phyloP scores from a whole-genome alignment of 2,888 invertebrate genomes.

The Hirtodrosophila histrioides region DNA sequence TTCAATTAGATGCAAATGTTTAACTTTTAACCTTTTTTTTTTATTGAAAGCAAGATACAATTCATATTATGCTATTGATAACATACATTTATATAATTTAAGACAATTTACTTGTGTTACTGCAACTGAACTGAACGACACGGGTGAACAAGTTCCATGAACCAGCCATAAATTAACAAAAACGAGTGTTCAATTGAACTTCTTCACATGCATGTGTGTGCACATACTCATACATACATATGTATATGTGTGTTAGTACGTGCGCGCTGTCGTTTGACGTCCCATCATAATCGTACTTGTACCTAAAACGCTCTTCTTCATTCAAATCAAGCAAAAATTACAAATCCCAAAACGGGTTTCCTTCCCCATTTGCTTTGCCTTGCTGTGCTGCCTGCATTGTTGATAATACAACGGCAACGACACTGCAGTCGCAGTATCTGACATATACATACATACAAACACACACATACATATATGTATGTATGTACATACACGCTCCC shows the following conservation, averaged over 20 bases:
- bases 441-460: constrained; percentile 11
- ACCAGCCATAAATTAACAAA: too few relatives aligned
- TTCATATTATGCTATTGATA: too few relatives aligned
- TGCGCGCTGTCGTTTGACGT: constrained; percentile 21
- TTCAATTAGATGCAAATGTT: too few relatives aligned
- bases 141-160: too few relatives aligned
- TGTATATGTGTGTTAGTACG: constrained; percentile 7
- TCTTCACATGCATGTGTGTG: too few relatives aligned
- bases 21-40: too few relatives aligned
- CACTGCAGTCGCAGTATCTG: constrained; percentile 27
- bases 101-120: too few relatives aligned
- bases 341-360: constrained; percentile 67
- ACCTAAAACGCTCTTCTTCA: constrained; percentile 30
- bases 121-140: too few relatives aligned
- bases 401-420: constrained; percentile 38
- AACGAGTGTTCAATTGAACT: too few relatives aligned
- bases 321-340: constrained; percentile 37
- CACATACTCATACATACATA: background rate
- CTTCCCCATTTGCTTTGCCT: constrained; percentile 35
- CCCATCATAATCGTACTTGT: constrained; percentile 44
- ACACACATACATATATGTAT: constrained; percentile 3
- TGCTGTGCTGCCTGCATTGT: constrained; percentile 50
- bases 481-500: constrained; percentile 3
- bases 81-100: too few relatives aligned
- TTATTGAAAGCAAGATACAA: too few relatives aligned